These are phyloP conservation scores for Tinamus guttatus DNA, from an alignment of 2,113 vertebrate genomes.

Conservation along the genomic window DNA sequence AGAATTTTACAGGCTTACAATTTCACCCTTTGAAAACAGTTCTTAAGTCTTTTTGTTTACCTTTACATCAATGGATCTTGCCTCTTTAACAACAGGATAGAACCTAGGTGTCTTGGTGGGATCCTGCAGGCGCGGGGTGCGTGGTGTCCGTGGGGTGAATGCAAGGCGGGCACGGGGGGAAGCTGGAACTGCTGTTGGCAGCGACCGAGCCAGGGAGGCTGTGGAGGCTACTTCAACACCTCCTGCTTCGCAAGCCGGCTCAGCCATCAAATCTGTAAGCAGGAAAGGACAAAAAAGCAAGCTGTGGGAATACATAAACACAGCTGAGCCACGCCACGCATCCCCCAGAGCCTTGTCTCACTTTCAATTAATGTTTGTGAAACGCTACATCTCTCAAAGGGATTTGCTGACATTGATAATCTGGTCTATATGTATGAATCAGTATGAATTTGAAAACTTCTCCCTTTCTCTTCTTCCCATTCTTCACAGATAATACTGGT, in stretches of 20 bases:
- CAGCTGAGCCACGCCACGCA: background rate
- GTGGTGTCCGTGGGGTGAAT: conserved; percentile 80
- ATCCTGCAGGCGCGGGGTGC: conserved; percentile 88
- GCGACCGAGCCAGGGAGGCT: conserved; percentile 75
- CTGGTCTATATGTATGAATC: no score
- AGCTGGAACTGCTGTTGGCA: conserved; percentile 85
- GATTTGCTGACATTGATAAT: no score
- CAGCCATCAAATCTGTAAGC: conserved; percentile 25
- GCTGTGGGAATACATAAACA: background rate
- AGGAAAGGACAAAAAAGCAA: background rate
- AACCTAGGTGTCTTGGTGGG: conserved; percentile 91
- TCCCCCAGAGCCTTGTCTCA: background rate
- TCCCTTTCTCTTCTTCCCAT: background rate
- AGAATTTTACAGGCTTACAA: background rate
- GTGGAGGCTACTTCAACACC: conserved; percentile 56
- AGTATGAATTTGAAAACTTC: no score
- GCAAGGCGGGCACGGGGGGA: conserved; percentile 68
- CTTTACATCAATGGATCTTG: conserved; percentile 82
- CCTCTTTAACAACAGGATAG: conserved; percentile 94
- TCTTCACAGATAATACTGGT: background rate
- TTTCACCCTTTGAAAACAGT: background rate
- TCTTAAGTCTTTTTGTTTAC: conserved; percentile 62
- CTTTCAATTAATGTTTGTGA: background rate
- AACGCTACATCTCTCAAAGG: background rate
- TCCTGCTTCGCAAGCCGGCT: conserved; percentile 49